Base-by-base conservation (phyloP, 2,797 vertebrate species). In the Scleropages formosus region DNA sequence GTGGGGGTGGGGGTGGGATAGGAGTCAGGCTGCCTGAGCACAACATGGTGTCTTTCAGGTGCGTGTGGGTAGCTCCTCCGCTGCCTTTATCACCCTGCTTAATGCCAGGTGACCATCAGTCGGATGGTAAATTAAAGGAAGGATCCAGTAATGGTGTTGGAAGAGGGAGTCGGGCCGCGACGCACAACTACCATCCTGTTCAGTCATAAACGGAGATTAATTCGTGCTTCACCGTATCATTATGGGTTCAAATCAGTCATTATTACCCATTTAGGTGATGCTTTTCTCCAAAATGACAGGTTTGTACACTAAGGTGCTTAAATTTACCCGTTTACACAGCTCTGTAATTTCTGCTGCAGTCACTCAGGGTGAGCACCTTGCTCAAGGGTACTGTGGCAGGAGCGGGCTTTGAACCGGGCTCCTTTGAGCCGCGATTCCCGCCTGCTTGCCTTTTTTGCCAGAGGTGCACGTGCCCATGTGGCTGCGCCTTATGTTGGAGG, bases 401-500 rank as follows among this genome's bases (percentile, higher is more conserved):
- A 39, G 2, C 31, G 31, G 31, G 22, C 46, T 22, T 46, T 65
- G 47, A 49, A 67, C 39, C 65, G 10, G 44, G 39, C 46, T 49
- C 56, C 4, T 49, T 12, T 70, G 11, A 47, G 67, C 46, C n/a
- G n/a, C n/a, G n/a, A n/a, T n/a, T n/a, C 31, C 39, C 39, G 31
- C 31, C 31, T 62, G 58, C 56, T 67, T 39, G 4, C 11, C 27
- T 69, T 69, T 61, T 26, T 59, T 47, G 74, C 26, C 66, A 44
- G 68, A 39, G 6, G 75, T 60, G 16, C 49, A 68, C 46, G 51
- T 72, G 59, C 66, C 58, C 20, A 47, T 31, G 53, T 26, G 39
- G 44, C 22, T n/a, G 46, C 46, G 15, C 27, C 65, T n/a, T 75
- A 18, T 15, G 20, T 76, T 65, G 24, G 16, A 47, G 60, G 58